A percentile compares a stretch with the other conserved stretches of the same genome.
phyloP scores from a whole-genome alignment of 1,140 invertebrate genomes.

The Leptinotarsa lineolata region DNA sequence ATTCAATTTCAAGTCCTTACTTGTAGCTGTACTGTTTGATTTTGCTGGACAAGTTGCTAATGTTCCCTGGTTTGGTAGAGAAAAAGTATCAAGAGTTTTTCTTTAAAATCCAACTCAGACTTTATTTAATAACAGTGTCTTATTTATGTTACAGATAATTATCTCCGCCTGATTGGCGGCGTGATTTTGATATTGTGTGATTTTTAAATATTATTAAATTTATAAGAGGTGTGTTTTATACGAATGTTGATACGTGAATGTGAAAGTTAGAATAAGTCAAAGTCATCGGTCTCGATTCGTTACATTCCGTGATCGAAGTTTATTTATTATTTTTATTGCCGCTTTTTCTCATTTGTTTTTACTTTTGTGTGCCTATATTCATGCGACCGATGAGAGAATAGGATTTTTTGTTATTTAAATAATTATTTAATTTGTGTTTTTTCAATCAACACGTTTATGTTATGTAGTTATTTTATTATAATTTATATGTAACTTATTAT shows the following conservation, averaged over 20 bases:
- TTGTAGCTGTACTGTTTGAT: too few relatives aligned
- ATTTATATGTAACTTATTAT: conserved; percentile 59
- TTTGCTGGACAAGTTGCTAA: background rate
- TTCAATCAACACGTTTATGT: conserved; percentile 55
- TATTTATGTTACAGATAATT: conserved; percentile 50
- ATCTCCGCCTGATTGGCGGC: conserved; percentile 44
- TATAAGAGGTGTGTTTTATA: conserved; percentile 53
- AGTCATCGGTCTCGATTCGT: conserved; percentile 54
- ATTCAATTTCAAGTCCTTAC: background rate
- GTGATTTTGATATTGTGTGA: conserved; percentile 58
- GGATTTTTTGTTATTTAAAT: conserved; percentile 56
- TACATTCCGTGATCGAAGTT: conserved; percentile 54
- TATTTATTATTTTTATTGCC: conserved; percentile 49
- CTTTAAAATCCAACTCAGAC: conserved; percentile 40
- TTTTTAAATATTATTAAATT: conserved; percentile 51
- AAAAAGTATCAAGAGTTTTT: conserved; percentile 28
- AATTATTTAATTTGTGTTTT: conserved; percentile 57
- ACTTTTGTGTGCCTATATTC: conserved; percentile 32
- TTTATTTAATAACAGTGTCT: conserved; percentile 47
- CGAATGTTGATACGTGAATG: conserved; percentile 53
- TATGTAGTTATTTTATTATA: conserved; percentile 58
- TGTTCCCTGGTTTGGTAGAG: conserved; percentile 1
- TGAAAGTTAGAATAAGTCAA: conserved; percentile 53
- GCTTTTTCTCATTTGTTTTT: conserved; percentile 43
- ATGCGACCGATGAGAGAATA: conserved; percentile 53